phyloP scores from a whole-genome alignment of 2,797 vertebrate species.

The Amazona finschi region DNA sequence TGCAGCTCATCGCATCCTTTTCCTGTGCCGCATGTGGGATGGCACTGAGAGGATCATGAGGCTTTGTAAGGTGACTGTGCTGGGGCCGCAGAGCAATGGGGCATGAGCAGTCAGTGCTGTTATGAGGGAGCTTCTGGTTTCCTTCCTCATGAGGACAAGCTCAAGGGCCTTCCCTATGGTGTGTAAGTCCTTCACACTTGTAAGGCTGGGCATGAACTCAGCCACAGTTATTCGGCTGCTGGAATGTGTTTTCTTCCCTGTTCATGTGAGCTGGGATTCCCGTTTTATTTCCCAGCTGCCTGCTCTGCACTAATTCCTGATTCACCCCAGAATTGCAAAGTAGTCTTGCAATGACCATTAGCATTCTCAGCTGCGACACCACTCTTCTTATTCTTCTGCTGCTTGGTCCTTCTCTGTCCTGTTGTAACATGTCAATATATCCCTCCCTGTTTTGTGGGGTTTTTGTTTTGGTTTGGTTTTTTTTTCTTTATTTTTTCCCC shows the following conservation, averaged over 20 bases:
- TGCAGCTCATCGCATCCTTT: background rate
- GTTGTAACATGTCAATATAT: background rate
- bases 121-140: background rate
- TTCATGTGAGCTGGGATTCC: background rate
- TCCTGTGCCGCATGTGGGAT: background rate
- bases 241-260: background rate
- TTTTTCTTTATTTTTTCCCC: background rate
- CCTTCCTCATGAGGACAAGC: background rate
- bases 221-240: background rate
- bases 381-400: background rate
- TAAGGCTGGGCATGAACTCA: background rate
- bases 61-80: background rate
- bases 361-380: background rate
- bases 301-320: background rate
- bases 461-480: fast-evolving
- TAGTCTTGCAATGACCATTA: background rate
- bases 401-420: background rate
- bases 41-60: background rate
- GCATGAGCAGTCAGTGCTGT: background rate
- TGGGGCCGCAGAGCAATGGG: background rate
- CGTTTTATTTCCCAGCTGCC: background rate
- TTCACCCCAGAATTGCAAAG: background rate
- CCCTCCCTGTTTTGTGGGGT: background rate
- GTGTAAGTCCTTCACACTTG: background rate
- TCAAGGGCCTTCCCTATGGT: background rate